Conservation (phyloP, 1,140 invertebrate genomes). For the Cylas formicarius region DNA sequence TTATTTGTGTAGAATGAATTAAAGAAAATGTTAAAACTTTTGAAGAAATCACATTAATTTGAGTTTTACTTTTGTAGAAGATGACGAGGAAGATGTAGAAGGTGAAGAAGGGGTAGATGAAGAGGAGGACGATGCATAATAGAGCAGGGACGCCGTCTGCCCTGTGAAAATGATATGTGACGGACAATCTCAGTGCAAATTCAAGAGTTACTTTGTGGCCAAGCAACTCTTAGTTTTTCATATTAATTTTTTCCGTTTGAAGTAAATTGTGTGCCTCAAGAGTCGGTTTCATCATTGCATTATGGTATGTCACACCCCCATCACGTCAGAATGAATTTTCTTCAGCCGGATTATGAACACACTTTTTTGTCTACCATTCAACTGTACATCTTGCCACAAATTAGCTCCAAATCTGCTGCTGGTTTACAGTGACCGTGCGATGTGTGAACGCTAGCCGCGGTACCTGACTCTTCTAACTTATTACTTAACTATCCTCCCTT, state of each 20-base stretch:
- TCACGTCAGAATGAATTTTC: too few relatives aligned
- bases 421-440: constrained; percentile 30
- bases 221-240: too few relatives aligned
- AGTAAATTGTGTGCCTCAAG: constrained; percentile 13
- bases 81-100: constrained; percentile 41
- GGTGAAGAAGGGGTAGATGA: constrained; percentile 37
- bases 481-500: constrained; percentile 39
- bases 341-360: too few relatives aligned
- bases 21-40: not conserved
- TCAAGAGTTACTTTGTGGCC: constrained; percentile 38
- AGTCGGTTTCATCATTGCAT: constrained; percentile 1
- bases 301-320: too few relatives aligned
- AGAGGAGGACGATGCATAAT: constrained; percentile 43
- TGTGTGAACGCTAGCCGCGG: constrained; percentile 32
- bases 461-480: constrained; percentile 40
- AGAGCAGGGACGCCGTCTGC: constrained; percentile 24
- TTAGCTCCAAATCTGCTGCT: constrained; percentile 30
- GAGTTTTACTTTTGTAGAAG: constrained; percentile 33
- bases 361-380: too few relatives aligned
- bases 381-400: constrained; percentile 31
- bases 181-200: constrained; percentile 37
- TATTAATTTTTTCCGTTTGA: constrained; percentile 16
- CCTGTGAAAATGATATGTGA: constrained; percentile 32
- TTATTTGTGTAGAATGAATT: constrained; percentile 4
- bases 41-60: not conserved